A percentile compares a stretch with the other conserved stretches of the same genome.
phyloP scores from a whole-genome alignment of 2,113 vertebrate species.

The Cisticola juncidis region DNA sequence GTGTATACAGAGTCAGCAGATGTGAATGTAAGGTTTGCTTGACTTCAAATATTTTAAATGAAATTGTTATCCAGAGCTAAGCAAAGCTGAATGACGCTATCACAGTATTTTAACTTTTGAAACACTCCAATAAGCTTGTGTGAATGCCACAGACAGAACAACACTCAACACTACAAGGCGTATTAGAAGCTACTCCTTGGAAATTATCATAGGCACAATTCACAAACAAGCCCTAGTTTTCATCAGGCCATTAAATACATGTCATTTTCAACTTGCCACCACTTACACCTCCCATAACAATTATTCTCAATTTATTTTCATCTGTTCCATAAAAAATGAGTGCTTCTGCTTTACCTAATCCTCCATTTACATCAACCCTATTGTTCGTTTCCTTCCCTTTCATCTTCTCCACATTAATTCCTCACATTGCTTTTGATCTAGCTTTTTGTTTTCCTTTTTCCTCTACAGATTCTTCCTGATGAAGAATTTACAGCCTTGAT shows the following conservation, averaged over 20 bases:
- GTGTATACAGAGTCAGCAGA: neutral
- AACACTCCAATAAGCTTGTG: neutral
- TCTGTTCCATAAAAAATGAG: conserved; percentile 46
- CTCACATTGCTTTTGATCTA: conserved; percentile 49
- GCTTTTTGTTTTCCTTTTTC: conserved; percentile 50
- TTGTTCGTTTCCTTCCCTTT: conserved; percentile 55
- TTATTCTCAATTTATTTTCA: conserved; percentile 50
- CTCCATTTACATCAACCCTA: conserved; percentile 48
- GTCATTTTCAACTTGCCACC: conserved; percentile 31
- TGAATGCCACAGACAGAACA: neutral
- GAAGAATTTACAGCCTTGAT: conserved; percentile 45
- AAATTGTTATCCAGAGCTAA: neutral
- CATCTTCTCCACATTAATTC: conserved; percentile 64
- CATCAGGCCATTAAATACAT: neutral
- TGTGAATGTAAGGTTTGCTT: neutral
- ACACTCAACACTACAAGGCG: neutral
- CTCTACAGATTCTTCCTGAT: conserved; percentile 18
- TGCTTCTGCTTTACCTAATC: conserved; percentile 61
- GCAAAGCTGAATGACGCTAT: neutral
- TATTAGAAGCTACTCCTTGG: neutral
- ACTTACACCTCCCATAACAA: conserved; percentile 17
- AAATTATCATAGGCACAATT: neutral
- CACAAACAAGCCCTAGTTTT: neutral
- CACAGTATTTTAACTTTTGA: neutral
- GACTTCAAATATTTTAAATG: neutral